Evolutionary conservation across 2,113 vertebrate genomes (phyloP).

Genomic region (Psilopsiagon aymara): DNA sequence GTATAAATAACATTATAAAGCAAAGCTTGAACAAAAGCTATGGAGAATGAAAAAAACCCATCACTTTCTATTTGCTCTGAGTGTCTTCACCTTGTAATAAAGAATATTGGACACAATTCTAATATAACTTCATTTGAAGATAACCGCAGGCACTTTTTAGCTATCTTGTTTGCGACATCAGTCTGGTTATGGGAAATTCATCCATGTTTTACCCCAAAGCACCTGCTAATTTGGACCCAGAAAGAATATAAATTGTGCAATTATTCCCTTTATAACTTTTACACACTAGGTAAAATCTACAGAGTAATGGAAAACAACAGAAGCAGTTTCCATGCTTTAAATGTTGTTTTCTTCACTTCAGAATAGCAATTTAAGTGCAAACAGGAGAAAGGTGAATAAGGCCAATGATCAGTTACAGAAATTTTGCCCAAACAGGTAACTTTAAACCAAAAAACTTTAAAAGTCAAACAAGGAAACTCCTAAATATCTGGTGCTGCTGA

Average conservation of each 20-base stretch:
- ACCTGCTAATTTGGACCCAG: conserved; percentile 52
- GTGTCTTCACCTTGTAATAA: conserved; percentile 58
- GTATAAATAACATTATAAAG: conserved; percentile 20
- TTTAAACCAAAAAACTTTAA: not conserved
- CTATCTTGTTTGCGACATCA: conserved; percentile 43
- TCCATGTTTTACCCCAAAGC: conserved; percentile 64
- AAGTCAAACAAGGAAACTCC: not conserved
- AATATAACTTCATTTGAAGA: conserved; percentile 74
- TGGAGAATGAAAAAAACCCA: not conserved
- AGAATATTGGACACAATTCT: conserved; percentile 62
- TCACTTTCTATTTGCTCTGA: conserved; percentile 49
- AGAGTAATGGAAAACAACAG: not conserved
- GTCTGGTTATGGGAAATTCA: conserved; percentile 54
- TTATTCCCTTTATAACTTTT: conserved; percentile 27
- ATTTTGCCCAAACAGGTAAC: not conserved
- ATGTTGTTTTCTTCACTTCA: not conserved
- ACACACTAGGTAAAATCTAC: not conserved
- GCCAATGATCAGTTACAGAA: not conserved
- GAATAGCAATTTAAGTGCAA: not conserved
- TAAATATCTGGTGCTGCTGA: not conserved
- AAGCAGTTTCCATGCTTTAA: not conserved
- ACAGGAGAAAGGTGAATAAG: not conserved
- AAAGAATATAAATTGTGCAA: conserved; percentile 51
- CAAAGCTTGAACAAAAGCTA: not conserved
- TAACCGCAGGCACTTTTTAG: conserved; percentile 53